Evolutionary conservation across 1,140 invertebrate species (phyloP).

Genomic region (Drosophila repleta): DNA sequence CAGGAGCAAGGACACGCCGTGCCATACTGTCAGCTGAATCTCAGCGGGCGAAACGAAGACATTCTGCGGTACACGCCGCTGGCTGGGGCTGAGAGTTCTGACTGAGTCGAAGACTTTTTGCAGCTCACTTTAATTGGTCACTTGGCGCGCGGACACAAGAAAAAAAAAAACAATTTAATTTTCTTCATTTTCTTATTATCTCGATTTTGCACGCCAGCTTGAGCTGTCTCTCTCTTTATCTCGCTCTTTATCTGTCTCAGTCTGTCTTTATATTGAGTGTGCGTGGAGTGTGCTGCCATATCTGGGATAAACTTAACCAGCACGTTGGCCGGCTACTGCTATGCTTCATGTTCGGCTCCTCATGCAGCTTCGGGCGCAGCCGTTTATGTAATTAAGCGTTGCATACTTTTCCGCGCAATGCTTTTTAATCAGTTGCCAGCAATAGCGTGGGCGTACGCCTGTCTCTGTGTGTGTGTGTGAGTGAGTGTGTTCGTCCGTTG

Average conservation of each 20-base stretch:
- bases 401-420: conserved; percentile 56
- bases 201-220: conserved; percentile 66
- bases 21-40: conserved; percentile 55
- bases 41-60: conserved; percentile 41
- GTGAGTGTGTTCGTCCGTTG: conserved; percentile 11
- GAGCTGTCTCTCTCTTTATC: conserved; percentile 14
- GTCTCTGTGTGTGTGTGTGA: conserved; percentile 3
- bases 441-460: conserved; percentile 17
- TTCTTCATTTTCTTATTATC: conserved; percentile 79
- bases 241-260: conserved; percentile 2
- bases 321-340: background rate
- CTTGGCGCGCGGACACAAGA: conserved; percentile 62
- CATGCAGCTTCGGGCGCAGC: conserved; percentile 24
- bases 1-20: background rate
- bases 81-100: background rate
- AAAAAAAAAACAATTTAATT: conserved; percentile 73
- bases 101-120: conserved; percentile 54
- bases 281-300: conserved; percentile 18
- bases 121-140: conserved; percentile 75
- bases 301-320: conserved; percentile 24
- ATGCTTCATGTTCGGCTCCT: conserved; percentile 18
- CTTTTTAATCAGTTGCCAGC: conserved; percentile 50
- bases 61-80: too few relatives aligned
- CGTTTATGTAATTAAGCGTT: conserved; percentile 76
- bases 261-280: conserved; percentile 7